Base-by-base conservation (phyloP, 1,140 invertebrate genomes). In the Thalassaphorura encarpata region DNA sequence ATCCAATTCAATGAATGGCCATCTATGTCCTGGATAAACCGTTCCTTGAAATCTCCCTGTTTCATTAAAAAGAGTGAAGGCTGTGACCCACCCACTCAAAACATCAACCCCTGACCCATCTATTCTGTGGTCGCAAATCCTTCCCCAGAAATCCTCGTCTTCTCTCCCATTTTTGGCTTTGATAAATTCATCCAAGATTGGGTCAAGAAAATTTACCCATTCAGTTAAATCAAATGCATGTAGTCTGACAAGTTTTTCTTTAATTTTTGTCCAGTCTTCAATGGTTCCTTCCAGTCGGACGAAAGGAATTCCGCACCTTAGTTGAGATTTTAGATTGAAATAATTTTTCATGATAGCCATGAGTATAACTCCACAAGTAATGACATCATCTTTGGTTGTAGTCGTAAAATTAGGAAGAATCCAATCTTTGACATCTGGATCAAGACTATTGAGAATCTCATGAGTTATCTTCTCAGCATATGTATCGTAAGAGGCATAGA, bases 301-400 rank as follows among this genome's bases (percentile, higher is more conserved):
- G 15, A n/a, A 23, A 13, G 55, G 48, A 43, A 57, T 56, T 24
- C 33, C 54, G 24, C 48, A 52, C 16, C 11, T 36, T 19, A 50
- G 28, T n/a, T n/a, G 13, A 23, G 18, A 49, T 28, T 19, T 27
- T 5, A 15, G 19, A 40, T 45, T 18, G 45, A 43, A 52, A 42
- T 57, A 51, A 23, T 58, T 52, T 41, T 58, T 58, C 43, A 52
- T 52, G 21, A 39, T 24, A 21, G 56, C 49, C 56, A 53, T 58
- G 33, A 52, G 53, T 18, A 52, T 24, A 26, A 58, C 51, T 4
- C 56, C 56, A 33, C 18, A 27, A 18, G 50, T 31, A n/a, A 58
- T 45, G 18, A 28, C 13, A 16, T 58, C 56, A 21, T 58, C 33
- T 29, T 48, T 40, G 19, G 49, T 52, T n/a, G 56, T 58, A 6